Evolutionary conservation across 2,113 vertebrate species (phyloP), one percentile per base, ranked within the genome.

Genomic region (Machaerirhynchus nigripectus): DNA sequence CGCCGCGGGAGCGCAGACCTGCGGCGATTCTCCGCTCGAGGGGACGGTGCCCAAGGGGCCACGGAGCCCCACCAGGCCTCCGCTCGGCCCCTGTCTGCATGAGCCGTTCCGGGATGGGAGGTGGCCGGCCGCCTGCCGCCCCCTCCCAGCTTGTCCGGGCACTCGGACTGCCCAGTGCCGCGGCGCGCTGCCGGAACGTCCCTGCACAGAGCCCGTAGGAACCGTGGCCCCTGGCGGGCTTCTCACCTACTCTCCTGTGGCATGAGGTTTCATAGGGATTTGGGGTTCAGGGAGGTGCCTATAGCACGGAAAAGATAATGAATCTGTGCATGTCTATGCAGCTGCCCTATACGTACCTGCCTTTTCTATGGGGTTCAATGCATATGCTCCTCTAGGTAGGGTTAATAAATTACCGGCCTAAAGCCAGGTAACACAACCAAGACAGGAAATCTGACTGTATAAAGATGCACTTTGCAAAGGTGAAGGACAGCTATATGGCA

Each of bases 331-430:
- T 27, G 11, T 24, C 39, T 21, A 0, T 13, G 59, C 46, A 17
- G 42, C 4, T 46, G 4, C 31, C 33, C 15, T 27, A 1, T 13
- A 11, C 3, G 0, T 19, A 9, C 26, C 0, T 3, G 7, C 47
- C 73, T 65, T 39, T 50, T 50, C 30, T 61, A 1, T 6, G 46
- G 5, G 37, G 40, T 22, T 80, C 4, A 8, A 21, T n/a, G 79
- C 57, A 8, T 16, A 16, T 0, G 3, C 22, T 30, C 49, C 52
- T 63, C 44, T 13, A 56, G 35, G 44, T 16, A 81, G 64, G 60
- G 55, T 39, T 74, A 47, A 59, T 61, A n/a, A 60, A 90, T 80
- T 24, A 63, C 11, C 24, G 1, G 44, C 89, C 86, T 70, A 65
- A 55, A 90, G 52, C 84, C 80, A 81, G 79, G 86, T 74, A 69